Evolutionary conservation across 1,140 invertebrate genomes (phyloP).

Genomic region (silkworm (Bombyx mori)): ASM3026992v2 NC_085114.1:8771001-8771500

Average conservation of each 20-base stretch:
- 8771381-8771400: slow-evolving; percentile 15
- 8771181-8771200: too few relatives aligned
- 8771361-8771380: slow-evolving; percentile 18
- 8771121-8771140: too few relatives aligned
- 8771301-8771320: slow-evolving; percentile 13
- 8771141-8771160: too few relatives aligned
- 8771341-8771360: slow-evolving; percentile 15
- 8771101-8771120: too few relatives aligned
- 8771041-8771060: slow-evolving; percentile 43
- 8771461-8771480: slow-evolving; percentile 14
- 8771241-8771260: too few relatives aligned
- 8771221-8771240: too few relatives aligned
- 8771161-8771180: too few relatives aligned
- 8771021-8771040: slow-evolving; percentile 52
- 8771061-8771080: slow-evolving; percentile 22
- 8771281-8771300: slow-evolving; percentile 12
- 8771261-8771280: slow-evolving; percentile 11
- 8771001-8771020: slow-evolving; percentile 61
- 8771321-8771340: slow-evolving; percentile 16
- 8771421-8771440: slow-evolving; percentile 12
- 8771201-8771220: too few relatives aligned
- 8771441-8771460: slow-evolving; percentile 13
- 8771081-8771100: too few relatives aligned
- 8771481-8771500: slow-evolving; percentile 13
- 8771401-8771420: slow-evolving; percentile 10